These are phyloP conservation scores for Papilio machaon DNA, from an alignment of 1,140 invertebrate genomes.

Conservation along the genomic window DNA sequence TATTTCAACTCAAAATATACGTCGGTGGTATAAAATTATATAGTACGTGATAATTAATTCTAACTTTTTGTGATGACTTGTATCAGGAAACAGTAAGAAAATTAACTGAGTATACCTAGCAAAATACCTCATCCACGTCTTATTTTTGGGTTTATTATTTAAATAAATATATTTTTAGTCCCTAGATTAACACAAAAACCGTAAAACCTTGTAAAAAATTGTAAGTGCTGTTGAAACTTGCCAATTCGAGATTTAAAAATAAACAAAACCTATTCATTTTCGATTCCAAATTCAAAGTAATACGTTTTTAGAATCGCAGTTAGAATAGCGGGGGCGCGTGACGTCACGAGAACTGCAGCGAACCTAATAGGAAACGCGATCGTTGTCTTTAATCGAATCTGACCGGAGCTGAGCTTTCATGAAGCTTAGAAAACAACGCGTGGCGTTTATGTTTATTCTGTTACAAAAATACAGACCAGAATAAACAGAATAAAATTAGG, in stretches of 20 bases:
- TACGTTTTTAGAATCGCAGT: conserved; percentile 29
- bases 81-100: neutral
- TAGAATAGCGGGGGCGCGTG: conserved; percentile 46
- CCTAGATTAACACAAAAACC: too few species aligned
- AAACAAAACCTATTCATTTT: neutral
- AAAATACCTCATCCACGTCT: too few species aligned
- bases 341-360: conserved; percentile 59
- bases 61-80: neutral
- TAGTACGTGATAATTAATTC: neutral
- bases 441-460: neutral
- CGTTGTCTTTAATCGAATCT: conserved; percentile 71
- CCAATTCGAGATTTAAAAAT: neutral
- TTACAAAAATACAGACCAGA: neutral
- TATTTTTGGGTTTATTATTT: too few species aligned
- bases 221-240: neutral
- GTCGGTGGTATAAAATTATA: neutral
- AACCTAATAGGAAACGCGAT: conserved; percentile 69
- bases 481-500: neutral
- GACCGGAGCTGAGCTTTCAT: conserved; percentile 42
- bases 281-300: conserved; percentile 17
- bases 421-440: conserved; percentile 35
- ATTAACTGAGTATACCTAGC: neutral
- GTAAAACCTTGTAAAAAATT: neutral
- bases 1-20: conserved; percentile 40
- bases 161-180: too few species aligned